These are phyloP conservation scores for Rhysida immarginata DNA, from an alignment of 1,140 invertebrate species.

Conservation along the genomic window DNA sequence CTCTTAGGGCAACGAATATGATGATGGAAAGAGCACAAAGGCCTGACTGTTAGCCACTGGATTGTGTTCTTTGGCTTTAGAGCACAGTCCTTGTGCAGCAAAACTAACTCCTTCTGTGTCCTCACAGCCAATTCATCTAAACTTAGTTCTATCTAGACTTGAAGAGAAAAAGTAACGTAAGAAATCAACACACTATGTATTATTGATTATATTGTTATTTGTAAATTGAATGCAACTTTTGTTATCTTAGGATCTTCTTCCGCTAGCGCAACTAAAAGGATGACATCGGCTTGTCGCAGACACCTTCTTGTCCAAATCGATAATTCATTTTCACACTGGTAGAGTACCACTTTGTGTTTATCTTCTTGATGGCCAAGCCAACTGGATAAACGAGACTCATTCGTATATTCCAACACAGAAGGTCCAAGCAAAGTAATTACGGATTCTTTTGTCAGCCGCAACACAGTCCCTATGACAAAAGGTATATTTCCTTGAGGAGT, in stretches of 20 bases:
- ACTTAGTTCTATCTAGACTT: constrained; percentile 88
- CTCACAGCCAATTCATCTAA: constrained; percentile 83
- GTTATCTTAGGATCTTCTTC: constrained; percentile 71
- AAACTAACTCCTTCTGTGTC: constrained; percentile 91
- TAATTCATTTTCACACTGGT: constrained; percentile 85
- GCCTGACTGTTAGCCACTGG: constrained; percentile 87
- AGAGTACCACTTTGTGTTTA: constrained; percentile 80
- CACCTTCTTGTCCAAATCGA: constrained; percentile 94
- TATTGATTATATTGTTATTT: too few relatives aligned
- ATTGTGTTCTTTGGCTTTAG: constrained; percentile 77
- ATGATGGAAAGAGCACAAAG: constrained; percentile 95
- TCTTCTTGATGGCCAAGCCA: constrained; percentile 99
- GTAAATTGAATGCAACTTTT: too few relatives aligned
- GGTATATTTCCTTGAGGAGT: too few relatives aligned
- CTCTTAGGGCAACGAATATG: constrained; percentile 90
- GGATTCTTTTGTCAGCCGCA: constrained; percentile 77
- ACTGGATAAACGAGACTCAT: constrained; percentile 80
- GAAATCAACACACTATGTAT: too few relatives aligned
- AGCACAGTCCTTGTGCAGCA: constrained; percentile 75
- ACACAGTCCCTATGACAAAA: constrained; percentile 37
- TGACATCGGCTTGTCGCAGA: constrained; percentile 93
- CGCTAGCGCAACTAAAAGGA: constrained; percentile 83
- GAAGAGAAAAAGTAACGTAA: too few relatives aligned
- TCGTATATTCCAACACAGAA: constrained; percentile 71
- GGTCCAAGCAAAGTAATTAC: constrained; percentile 66